Evolutionary conservation across 2,888 invertebrate species (phyloP), one percentile per base, ranked within the genome.

Genomic region (Cylloceria caligata): DNA sequence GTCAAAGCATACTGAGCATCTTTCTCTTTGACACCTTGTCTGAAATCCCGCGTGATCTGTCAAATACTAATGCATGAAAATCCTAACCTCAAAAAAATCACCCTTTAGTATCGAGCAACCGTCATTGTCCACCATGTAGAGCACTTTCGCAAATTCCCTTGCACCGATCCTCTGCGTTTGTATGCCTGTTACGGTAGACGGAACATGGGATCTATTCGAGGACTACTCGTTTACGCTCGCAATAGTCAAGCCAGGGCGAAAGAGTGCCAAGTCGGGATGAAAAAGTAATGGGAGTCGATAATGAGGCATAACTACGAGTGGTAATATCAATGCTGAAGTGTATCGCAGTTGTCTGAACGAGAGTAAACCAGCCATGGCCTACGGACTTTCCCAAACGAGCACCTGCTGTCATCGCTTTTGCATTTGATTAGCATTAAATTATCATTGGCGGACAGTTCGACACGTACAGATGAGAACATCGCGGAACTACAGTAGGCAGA

Each of bases 361-460:
- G 52, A 69, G 24, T 55, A 39, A 52, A 69, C 69, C 55, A 69
- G 30, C 30, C 57, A 3, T 4, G 2, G 27, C 55, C 24, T 39
- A 39, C 71, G 69, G 21, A 45, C 16, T 72, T 49, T 72, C 55
- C 55, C 39, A 52, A 71, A 72, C 57, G 47, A 16, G 47, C 42
- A 67, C 34, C 65, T 47, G 42, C 88, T 88, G 88, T 81, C 84
- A 80, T 84, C 77, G 72, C 87, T 87, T 87, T 86, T 88, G 86
- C 87, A 84, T 88, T 88, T 86, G 88, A 88, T 88, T 87, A 88
- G 83, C 86, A 86, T 88, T 87, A 83, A 88, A 88, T 88, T 87
- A 88, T 88, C 87, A 42, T 57, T 42, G 19, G 71, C 19, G 30
- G 57, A 71, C 57, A 57, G 71, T 42, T 57, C 42, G 42, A 42